phyloP scores from a whole-genome alignment of 1,140 invertebrate species.

The Heliconius melpomene region DNA sequence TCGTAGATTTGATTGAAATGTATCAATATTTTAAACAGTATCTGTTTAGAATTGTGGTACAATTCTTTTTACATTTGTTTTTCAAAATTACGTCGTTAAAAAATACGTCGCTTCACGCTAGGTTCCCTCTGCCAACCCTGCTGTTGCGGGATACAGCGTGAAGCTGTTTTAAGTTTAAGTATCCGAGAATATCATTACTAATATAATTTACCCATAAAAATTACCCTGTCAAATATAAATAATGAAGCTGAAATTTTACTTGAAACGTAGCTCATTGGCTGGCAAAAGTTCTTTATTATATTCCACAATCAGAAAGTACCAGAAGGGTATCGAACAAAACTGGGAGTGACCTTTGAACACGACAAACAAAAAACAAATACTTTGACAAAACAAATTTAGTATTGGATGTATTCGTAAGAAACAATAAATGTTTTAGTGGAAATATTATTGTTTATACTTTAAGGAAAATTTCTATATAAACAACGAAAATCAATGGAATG shows the following conservation, averaged over 20 bases:
- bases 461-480: neutral
- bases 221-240: neutral
- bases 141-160: too few relatives aligned
- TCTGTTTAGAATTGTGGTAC: too few relatives aligned
- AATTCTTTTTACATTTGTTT: too few relatives aligned
- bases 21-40: too few relatives aligned
- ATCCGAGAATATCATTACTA: too few relatives aligned
- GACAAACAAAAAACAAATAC: slow-evolving; percentile 2
- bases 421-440: neutral
- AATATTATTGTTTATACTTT: neutral
- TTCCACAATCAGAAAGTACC: slow-evolving; percentile 14
- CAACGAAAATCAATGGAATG: too few relatives aligned
- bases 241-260: neutral
- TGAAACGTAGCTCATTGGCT: neutral
- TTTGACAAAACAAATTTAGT: slow-evolving; percentile 6
- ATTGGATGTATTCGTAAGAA: neutral
- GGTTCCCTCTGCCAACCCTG: too few relatives aligned
- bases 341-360: neutral
- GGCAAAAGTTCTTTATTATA: slow-evolving; percentile 7
- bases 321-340: neutral
- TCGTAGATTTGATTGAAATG: too few relatives aligned
- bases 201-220: neutral
- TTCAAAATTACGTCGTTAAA: too few relatives aligned
- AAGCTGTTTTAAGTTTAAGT: too few relatives aligned
- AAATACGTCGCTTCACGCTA: too few relatives aligned